A percentile compares a stretch with the other conserved stretches of the same genome.
Evolutionary conservation across 1,140 invertebrate genomes (phyloP).

Genomic region (Pristionchus pacificus): DNA sequence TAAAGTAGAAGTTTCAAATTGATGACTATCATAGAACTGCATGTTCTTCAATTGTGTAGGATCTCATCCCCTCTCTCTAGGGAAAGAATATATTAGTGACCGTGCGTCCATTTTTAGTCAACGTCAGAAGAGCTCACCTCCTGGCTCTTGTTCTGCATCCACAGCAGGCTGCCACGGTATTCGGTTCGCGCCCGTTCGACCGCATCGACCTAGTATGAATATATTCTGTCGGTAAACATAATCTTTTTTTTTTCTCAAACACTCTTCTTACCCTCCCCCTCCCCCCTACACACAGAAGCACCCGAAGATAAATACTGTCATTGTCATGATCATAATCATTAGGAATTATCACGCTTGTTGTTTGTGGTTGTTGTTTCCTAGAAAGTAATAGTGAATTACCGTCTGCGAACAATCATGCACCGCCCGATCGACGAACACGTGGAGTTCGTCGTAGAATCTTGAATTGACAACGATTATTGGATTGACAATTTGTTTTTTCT

Average conservation of each 20-base stretch:
- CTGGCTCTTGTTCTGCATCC: conserved; percentile 97
- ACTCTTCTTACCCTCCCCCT: background rate
- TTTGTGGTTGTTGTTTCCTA: no score
- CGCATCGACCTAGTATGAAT: conserved; percentile 60
- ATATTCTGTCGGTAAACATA: background rate
- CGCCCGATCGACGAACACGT: conserved; percentile 88
- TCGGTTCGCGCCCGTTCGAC: conserved; percentile 95
- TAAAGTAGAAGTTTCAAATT: conserved; percentile 29
- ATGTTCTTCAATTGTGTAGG: no score
- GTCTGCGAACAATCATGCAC: conserved; percentile 87
- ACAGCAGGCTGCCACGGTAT: conserved; percentile 85
- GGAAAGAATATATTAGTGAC: background rate
- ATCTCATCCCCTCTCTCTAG: background rate
- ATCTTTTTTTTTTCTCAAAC: background rate
- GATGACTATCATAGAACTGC: no score
- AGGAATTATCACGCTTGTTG: no score
- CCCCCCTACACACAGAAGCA: no score
- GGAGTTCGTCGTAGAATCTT: conserved; percentile 87
- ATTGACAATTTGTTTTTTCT: conserved; percentile 80
- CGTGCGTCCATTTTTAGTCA: no score
- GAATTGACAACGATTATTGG: no score
- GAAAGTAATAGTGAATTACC: no score
- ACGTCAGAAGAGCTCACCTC: conserved; percentile 61
- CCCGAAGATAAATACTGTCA: no score
- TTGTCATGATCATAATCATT: no score